phyloP scores from a whole-genome alignment of 1,140 invertebrate genomes.

The Acromyrmex echinatior region DNA sequence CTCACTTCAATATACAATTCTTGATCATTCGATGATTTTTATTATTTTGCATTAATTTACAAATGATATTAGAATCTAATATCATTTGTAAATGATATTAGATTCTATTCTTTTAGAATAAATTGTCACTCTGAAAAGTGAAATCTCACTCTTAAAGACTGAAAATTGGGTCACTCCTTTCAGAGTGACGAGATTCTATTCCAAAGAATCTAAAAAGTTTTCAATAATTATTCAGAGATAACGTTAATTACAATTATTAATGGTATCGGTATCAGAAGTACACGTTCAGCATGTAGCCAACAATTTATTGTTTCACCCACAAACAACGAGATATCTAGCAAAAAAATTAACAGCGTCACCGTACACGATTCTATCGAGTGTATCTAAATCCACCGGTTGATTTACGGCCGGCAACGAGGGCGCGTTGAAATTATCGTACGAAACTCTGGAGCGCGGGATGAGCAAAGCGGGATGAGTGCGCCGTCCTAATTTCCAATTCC shows the following conservation, averaged over 20 bases:
- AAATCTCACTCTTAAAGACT: no score
- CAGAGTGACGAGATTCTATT: no score
- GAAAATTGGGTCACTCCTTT: no score
- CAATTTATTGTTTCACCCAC: not conserved
- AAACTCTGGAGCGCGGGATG: not conserved
- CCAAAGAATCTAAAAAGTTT: no score
- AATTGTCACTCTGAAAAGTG: no score
- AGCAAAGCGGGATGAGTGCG: not conserved
- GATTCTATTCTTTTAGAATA: no score
- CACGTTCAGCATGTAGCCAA: not conserved
- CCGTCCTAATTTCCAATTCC: constrained; percentile 60
- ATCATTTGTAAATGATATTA: no score
- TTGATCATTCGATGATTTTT: not conserved
- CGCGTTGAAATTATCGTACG: constrained; percentile 56
- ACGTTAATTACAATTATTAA: not conserved
- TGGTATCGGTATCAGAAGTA: not conserved
- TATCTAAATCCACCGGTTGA: constrained; percentile 20
- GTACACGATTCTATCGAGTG: constrained; percentile 28
- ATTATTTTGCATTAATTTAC: not conserved
- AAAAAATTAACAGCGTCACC: constrained; percentile 43
- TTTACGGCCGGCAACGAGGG: constrained; percentile 42
- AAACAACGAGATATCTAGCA: not conserved
- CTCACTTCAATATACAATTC: not conserved
- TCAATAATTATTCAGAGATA: not conserved
- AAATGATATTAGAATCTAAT: not conserved